Percentiles rank a stretch among this genome's conserved stretches.
These are phyloP conservation scores for Gnathonemus echidnorhynchus DNA, from an alignment of 2,113 vertebrate species.

Conservation along the genomic window DNA sequence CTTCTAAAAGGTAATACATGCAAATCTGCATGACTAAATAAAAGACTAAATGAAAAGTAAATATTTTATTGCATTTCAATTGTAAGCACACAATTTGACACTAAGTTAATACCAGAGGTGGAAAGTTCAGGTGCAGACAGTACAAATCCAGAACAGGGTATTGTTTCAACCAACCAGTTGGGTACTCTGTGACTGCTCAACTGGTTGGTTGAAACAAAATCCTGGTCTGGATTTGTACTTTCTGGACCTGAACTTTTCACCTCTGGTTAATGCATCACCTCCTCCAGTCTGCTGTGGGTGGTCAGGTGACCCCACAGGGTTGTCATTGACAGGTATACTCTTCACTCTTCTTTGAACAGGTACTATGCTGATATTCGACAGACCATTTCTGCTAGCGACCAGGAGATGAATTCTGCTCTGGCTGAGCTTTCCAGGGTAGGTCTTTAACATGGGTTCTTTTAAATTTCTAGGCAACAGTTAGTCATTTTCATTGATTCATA, in stretches of 20 bases:
- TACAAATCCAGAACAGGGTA: too few relatives aligned
- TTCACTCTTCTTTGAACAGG: slow-evolving; percentile 47
- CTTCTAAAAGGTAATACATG: neutral
- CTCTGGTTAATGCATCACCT: neutral
- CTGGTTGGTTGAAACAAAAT: too few relatives aligned
- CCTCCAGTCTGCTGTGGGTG: neutral
- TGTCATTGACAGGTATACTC: neutral
- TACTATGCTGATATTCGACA: slow-evolving; percentile 92
- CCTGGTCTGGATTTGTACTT: too few relatives aligned
- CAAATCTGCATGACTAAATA: neutral
- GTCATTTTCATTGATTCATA: neutral
- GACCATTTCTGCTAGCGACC: slow-evolving; percentile 88
- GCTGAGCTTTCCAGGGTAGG: slow-evolving; percentile 88
- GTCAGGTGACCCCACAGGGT: neutral
- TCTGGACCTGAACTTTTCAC: too few relatives aligned
- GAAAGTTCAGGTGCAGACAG: too few relatives aligned
- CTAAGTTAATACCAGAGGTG: neutral
- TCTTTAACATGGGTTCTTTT: slow-evolving; percentile 13
- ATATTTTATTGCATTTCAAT: neutral
- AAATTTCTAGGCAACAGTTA: neutral
- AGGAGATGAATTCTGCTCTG: slow-evolving; percentile 95
- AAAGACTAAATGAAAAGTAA: neutral
- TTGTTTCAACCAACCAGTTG: too few relatives aligned
- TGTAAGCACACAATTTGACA: neutral
- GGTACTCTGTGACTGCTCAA: too few relatives aligned